Percentiles rank a stretch among this genome's conserved stretches.
These are phyloP conservation scores for Rhinoraja longicauda DNA, from an alignment of 2,797 vertebrate species.

Conservation along the genomic window DNA sequence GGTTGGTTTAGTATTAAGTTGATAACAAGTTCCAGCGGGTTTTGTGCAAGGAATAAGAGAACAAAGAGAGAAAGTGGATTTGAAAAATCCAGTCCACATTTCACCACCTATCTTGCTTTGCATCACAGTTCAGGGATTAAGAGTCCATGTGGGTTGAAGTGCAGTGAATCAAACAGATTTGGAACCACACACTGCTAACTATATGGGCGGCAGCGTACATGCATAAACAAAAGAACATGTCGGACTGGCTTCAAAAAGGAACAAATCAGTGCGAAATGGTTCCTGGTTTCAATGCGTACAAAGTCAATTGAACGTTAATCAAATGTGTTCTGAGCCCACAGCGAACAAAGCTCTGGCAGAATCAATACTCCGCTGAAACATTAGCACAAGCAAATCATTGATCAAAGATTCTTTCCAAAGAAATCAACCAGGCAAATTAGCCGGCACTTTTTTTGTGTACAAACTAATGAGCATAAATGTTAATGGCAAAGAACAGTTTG, in stretches of 20 bases:
- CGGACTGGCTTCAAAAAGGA: constrained; percentile 66
- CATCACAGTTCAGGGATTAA: constrained; percentile 65
- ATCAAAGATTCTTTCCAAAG: constrained; percentile 71
- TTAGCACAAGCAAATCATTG: constrained; percentile 79
- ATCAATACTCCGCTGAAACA: constrained; percentile 93
- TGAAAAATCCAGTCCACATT: constrained; percentile 61
- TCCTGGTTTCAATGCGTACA: constrained; percentile 62
- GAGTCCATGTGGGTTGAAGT: constrained; percentile 49
- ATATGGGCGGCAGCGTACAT: constrained; percentile 79
- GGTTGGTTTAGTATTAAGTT: not conserved
- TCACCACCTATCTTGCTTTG: constrained; percentile 58
- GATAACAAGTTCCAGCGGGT: not conserved
- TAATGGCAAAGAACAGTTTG: constrained; percentile 48
- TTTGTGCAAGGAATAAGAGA: constrained; percentile 2
- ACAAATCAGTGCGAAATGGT: constrained; percentile 73
- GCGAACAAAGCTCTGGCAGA: constrained; percentile 74
- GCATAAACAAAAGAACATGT: constrained; percentile 79
- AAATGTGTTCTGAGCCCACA: constrained; percentile 74
- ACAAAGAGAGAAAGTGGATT: not conserved
- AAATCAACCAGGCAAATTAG: constrained; percentile 75
- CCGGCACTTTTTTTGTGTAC: constrained; percentile 58
- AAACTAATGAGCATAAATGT: constrained; percentile 57
- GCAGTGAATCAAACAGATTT: constrained; percentile 71
- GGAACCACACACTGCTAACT: constrained; percentile 63
- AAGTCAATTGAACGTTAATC: constrained; percentile 92